Conservation (phyloP, 2,113 vertebrate genomes). For the Epinephelus moara region DNA sequence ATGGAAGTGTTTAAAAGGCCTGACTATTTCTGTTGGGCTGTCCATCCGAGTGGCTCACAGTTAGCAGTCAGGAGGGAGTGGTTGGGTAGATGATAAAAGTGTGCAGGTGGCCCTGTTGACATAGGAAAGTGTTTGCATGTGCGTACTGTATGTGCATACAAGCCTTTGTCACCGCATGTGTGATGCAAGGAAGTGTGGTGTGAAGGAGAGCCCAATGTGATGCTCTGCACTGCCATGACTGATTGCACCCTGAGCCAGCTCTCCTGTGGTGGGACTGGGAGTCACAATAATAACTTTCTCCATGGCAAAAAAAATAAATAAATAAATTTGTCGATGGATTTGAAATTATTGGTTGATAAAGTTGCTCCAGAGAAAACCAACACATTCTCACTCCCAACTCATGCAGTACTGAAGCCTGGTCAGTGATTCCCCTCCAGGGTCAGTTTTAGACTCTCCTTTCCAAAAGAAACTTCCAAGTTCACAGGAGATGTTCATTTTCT, state of each 20-base stretch:
- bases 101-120: conserved; percentile 34
- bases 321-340: no score
- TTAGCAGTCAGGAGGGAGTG: conserved; percentile 31
- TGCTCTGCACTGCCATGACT: conserved; percentile 25
- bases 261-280: conserved; percentile 13
- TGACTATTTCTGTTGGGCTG: conserved; percentile 50
- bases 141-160: conserved; percentile 1
- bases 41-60: conserved; percentile 40
- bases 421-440: no score
- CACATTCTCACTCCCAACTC: no score
- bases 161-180: conserved; percentile 22
- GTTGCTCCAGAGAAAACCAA: no score
- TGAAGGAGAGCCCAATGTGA: conserved; percentile 54
- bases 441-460: no score
- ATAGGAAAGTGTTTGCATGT: background rate
- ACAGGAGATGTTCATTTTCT: no score
- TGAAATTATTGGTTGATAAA: no score
- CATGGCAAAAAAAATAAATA: no score
- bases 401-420: no score
- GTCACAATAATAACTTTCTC: background rate
- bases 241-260: conserved; percentile 20
- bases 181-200: conserved; percentile 21
- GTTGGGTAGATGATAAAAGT: conserved; percentile 30
- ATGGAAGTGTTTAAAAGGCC: conserved; percentile 61
- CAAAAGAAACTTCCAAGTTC: no score